A percentile compares a stretch with the other conserved stretches of the same genome.
Conservation (phyloP, 2,797 vertebrate genomes). For the Lagodon rhomboides region DNA sequence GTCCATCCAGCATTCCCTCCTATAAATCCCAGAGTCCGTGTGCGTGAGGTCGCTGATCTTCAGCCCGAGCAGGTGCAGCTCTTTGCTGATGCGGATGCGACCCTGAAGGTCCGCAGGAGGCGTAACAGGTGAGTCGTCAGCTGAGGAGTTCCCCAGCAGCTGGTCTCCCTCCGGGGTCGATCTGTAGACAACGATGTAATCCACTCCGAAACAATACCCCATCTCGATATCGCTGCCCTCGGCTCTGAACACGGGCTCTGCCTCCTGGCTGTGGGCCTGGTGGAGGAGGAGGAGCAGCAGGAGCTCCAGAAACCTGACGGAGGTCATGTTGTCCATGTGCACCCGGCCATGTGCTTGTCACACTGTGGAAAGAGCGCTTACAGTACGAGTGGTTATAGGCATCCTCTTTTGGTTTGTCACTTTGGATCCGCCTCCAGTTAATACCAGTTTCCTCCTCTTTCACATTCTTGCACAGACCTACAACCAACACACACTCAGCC, state of each 20-base stretch:
- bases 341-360: conserved; percentile 33
- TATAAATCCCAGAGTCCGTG: conserved; percentile 79
- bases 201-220: conserved; percentile 82
- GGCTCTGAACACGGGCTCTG: conserved; percentile 60
- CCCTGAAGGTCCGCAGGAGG: conserved; percentile 61
- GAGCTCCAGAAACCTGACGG: conserved; percentile 35
- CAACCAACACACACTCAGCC: conserved; percentile 5
- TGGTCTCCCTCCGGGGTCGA: conserved; percentile 58
- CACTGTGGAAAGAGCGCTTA: conserved; percentile 33
- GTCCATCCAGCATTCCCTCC: conserved; percentile 81
- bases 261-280: conserved; percentile 53
- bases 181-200: conserved; percentile 80
- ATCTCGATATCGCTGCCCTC: conserved; percentile 61
- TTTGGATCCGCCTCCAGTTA: conserved; percentile 65
- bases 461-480: conserved; percentile 26
- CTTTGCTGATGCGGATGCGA: conserved; percentile 58
- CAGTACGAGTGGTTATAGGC: conserved; percentile 28
- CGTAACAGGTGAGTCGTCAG: background rate
- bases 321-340: conserved; percentile 71
- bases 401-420: conserved; percentile 44
- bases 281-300: conserved; percentile 70
- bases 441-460: conserved; percentile 46
- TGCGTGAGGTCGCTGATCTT: conserved; percentile 68
- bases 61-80: conserved; percentile 62
- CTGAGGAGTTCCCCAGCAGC: conserved; percentile 82